Evolutionary conservation across 2,888 invertebrate species (phyloP).

Genomic region (Agriopis leucophaearia): DNA sequence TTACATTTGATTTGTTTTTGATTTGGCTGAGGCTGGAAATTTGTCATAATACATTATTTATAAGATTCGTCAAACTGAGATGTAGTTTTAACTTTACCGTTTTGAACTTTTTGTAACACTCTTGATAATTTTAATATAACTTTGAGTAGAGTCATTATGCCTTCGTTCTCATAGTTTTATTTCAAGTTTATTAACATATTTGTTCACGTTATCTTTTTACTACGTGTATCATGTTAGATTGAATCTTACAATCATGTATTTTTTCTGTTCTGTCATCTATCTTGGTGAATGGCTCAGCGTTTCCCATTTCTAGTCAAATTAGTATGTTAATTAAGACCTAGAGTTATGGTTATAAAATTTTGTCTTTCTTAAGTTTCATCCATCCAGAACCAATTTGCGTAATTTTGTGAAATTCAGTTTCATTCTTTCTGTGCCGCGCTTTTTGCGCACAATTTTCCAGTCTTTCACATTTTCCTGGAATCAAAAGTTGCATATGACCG

Average conservation of each 20-base stretch:
- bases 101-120: too few species aligned
- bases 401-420: background rate
- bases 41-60: too few species aligned
- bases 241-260: slow-evolving; percentile 11
- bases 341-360: slow-evolving; percentile 14
- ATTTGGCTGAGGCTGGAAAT: too few species aligned
- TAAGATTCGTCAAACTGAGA: too few species aligned
- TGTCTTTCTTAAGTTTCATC: background rate
- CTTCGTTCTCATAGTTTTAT: background rate
- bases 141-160: background rate
- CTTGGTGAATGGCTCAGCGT: slow-evolving; percentile 7
- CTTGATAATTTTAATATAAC: background rate
- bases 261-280: slow-evolving; percentile 13
- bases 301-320: slow-evolving; percentile 18
- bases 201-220: slow-evolving; percentile 1
- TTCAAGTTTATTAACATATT: slow-evolving; percentile 4
- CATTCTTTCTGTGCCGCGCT: background rate
- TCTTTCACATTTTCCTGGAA: too few species aligned
- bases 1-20: too few species aligned
- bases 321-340: slow-evolving; percentile 15
- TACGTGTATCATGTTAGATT: slow-evolving; percentile 8
- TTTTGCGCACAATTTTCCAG: background rate
- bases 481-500: background rate
- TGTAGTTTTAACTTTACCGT: too few species aligned
- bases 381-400: background rate